phyloP scores from a whole-genome alignment of 2,888 invertebrate genomes.

The Drosophila suboccidentalis region DNA sequence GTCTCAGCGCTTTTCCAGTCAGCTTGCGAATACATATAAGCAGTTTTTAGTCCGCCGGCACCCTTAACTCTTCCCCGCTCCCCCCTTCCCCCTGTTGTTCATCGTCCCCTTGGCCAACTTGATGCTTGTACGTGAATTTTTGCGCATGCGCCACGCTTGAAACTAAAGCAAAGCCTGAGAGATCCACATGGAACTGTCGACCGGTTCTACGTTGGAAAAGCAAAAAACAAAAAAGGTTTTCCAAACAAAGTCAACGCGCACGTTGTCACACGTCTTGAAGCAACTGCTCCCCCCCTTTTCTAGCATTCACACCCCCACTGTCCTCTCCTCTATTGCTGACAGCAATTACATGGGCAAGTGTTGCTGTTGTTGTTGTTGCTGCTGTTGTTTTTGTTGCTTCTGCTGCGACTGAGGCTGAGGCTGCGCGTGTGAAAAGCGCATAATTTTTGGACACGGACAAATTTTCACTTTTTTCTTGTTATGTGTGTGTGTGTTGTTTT shows the following conservation, averaged over 20 bases:
- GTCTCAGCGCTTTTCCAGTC: constrained; percentile 10
- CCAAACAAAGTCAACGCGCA: constrained; percentile 56
- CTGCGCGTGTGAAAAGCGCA: constrained; percentile 82
- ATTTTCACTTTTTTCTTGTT: constrained; percentile 76
- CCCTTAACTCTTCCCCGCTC: constrained; percentile 10
- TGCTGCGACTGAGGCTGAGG: constrained; percentile 20
- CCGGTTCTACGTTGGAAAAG: constrained; percentile 57
- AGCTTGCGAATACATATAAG: constrained; percentile 1
- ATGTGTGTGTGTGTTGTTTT: constrained; percentile 6
- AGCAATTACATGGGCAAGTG: constrained; percentile 68
- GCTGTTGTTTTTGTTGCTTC: constrained; percentile 4
- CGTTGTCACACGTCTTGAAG: constrained; percentile 61
- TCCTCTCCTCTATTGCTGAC: constrained; percentile 12
- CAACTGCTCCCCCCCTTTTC: constrained; percentile 11
- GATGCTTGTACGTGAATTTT: constrained; percentile 41
- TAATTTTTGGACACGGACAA: constrained; percentile 82
- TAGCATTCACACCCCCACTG: background rate
- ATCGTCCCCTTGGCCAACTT: background rate
- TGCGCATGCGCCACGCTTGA: constrained; percentile 35
- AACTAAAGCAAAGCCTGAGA: constrained; percentile 42
- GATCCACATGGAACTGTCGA: constrained; percentile 46
- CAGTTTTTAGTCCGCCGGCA: constrained; percentile 29
- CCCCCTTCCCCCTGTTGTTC: background rate
- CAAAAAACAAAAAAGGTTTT: constrained; percentile 36
- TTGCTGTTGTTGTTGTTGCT: constrained; percentile 34